A percentile compares a stretch with the other conserved stretches of the same genome.
phyloP scores from a whole-genome alignment of 2,113 vertebrate genomes.

The Rallus limicola region DNA sequence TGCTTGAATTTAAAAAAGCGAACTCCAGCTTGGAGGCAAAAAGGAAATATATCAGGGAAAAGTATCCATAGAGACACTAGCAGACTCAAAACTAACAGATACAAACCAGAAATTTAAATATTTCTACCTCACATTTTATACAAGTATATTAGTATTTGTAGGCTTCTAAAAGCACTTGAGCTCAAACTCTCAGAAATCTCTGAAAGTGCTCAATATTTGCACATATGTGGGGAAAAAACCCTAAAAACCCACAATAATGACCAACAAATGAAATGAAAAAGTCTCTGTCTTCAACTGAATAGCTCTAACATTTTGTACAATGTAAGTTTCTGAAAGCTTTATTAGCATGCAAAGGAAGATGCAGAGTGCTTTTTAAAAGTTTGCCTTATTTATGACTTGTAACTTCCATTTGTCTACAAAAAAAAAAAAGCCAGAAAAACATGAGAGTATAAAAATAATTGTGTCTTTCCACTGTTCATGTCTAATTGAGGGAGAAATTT shows the following conservation, averaged over 20 bases:
- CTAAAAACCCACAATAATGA: rapidly evolving
- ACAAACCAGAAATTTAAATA: background rate
- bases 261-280: background rate
- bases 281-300: background rate
- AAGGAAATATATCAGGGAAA: background rate
- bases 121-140: background rate
- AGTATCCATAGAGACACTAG: background rate
- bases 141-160: background rate
- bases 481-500: background rate
- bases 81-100: background rate
- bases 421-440: background rate
- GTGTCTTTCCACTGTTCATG: background rate
- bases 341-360: background rate
- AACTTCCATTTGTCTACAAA: background rate
- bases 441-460: background rate
- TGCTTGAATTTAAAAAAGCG: background rate
- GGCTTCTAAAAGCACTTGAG: background rate
- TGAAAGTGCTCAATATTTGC: background rate
- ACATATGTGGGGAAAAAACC: background rate
- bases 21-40: background rate
- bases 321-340: background rate
- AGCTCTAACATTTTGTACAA: background rate
- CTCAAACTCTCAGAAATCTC: background rate
- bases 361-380: background rate
- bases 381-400: background rate